Base-by-base conservation (phyloP, 2,113 vertebrate species). In the Gavialis gangeticus region DNA sequence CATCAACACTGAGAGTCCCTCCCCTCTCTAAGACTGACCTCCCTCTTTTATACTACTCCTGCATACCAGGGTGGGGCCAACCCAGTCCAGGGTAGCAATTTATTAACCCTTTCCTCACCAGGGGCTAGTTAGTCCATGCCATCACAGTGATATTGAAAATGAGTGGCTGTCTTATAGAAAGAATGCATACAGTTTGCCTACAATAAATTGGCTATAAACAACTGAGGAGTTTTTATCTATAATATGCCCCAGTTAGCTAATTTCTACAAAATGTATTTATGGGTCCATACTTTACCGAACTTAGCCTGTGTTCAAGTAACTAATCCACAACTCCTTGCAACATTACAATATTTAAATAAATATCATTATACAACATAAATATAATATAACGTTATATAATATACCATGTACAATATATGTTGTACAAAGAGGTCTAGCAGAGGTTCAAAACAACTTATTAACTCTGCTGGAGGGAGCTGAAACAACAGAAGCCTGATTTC, bases 181-280 rank as follows among this genome's bases (percentile, higher is more conserved):
- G 63, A 28, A 84, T 62, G 76, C 22, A 55, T 82, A 79, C 75
- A 91, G 77, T 28, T 87, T 91, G 75, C 75, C 27, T 34, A 54
- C 2, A 16, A 73, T 30, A 22, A 46, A 37, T 46, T 88, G 90
- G 79, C 90, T 93, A 69, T 89, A 91, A 93, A 94, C 92, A 90
- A 92, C 81, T 56, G 63, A 64, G 55, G 6, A 85, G 5, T 75
- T 85, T 89, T 73, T 69, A 84, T 89, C 75, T 93, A 71, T 28
- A 67, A n/a, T 67, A n/a, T 67, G 64, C 64, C 64, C 28, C 34
- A 67, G 67, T 83, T 90, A 87, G 37, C 77, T 88, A 55, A 60
- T 57, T 58, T 85, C 84, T 92, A 84, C 87, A 93, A 67, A 89
- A 97, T 90, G 91, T 97, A 87, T 91, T 34, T 82, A 73, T 93